phyloP scores from a whole-genome alignment of 2,113 vertebrate species.

The Nothocercus julius region DNA sequence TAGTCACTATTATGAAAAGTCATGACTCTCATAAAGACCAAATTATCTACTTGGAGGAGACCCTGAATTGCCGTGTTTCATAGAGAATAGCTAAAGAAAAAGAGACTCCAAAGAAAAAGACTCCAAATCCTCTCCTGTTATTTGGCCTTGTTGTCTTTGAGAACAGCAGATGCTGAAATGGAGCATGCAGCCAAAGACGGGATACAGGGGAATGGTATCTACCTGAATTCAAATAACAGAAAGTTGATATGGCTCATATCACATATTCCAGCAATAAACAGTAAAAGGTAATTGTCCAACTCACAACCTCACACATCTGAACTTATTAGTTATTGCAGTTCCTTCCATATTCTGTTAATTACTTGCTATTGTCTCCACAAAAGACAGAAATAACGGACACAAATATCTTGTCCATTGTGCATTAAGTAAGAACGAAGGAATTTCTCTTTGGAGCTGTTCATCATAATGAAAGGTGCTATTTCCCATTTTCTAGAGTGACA shows the following conservation, averaged over 20 bases:
- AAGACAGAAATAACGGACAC: neutral
- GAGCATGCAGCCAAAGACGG: neutral
- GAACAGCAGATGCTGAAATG: neutral
- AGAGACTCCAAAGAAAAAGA: neutral
- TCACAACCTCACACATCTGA: neutral
- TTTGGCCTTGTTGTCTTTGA: neutral
- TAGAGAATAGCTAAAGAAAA: neutral
- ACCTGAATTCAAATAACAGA: neutral
- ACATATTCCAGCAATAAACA: neutral
- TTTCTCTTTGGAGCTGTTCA: neutral
- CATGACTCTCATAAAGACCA: neutral
- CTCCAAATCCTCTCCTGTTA: neutral
- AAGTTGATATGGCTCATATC: neutral
- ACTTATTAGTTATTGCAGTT: neutral
- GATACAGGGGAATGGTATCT: neutral
- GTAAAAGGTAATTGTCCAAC: neutral
- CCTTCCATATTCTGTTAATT: slow-evolving; percentile 6
- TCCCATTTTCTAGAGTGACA: neutral
- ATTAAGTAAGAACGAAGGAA: neutral
- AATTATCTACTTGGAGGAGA: neutral
- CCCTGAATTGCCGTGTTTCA: neutral
- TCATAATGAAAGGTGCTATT: neutral
- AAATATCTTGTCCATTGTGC: neutral
- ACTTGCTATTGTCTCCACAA: neutral
- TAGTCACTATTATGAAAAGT: neutral